Percentiles rank a stretch among this genome's conserved stretches.
Evolutionary conservation across 1,140 invertebrate species (phyloP).

Genomic region (Orussus abietinus): DNA sequence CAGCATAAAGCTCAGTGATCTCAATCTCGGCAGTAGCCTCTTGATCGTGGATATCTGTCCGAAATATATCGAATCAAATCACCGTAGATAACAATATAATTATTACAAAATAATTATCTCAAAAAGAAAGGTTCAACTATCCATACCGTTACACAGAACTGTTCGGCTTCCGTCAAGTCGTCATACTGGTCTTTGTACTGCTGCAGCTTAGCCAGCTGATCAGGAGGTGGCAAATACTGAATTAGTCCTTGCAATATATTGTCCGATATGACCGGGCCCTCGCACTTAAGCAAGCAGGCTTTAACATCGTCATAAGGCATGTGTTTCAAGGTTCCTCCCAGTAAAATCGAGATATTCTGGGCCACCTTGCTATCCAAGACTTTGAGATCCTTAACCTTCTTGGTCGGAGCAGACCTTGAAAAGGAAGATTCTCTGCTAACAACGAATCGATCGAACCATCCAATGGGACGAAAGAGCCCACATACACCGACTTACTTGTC

Average conservation of each 20-base stretch:
- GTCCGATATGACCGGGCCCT: conserved; percentile 77
- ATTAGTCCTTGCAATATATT: conserved; percentile 81
- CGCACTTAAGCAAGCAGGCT: conserved; percentile 77
- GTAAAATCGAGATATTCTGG: conserved; percentile 91
- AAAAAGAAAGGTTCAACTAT: no score
- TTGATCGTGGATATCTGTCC: conserved; percentile 75
- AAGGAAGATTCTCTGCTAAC: conserved; percentile 5
- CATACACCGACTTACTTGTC: conserved; percentile 59
- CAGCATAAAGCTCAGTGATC: conserved; percentile 88
- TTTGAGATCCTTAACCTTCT: conserved; percentile 87
- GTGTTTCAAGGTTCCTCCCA: conserved; percentile 87
- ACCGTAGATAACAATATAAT: conserved; percentile 13
- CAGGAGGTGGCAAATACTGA: conserved; percentile 84
- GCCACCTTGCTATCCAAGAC: conserved; percentile 90
- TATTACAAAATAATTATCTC: neutral
- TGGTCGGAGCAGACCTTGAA: conserved; percentile 60
- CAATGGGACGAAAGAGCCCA: conserved; percentile 1
- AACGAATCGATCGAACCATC: no score
- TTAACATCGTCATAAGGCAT: conserved; percentile 83
- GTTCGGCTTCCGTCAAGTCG: conserved; percentile 88
- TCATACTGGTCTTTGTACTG: conserved; percentile 74
- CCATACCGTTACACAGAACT: conserved; percentile 89
- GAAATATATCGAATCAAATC: conserved; percentile 20
- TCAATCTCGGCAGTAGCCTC: conserved; percentile 78
- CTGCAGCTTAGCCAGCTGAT: conserved; percentile 80